Evolutionary conservation across 2,888 invertebrate genomes (phyloP).

Genomic region (Athrips mouffetella): DNA sequence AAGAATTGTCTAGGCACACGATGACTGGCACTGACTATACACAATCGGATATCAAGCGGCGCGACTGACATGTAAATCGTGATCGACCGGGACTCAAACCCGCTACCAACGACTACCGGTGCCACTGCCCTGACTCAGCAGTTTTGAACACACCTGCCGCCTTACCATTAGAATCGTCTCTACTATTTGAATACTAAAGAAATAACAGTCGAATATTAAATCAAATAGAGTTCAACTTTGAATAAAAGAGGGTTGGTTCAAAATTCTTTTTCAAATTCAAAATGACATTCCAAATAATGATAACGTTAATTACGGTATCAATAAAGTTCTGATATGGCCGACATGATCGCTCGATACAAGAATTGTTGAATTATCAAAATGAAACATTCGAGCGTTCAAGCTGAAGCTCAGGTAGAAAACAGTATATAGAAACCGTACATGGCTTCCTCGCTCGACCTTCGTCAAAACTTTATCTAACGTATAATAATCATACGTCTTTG

Average conservation of each 20-base stretch:
- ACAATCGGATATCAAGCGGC: slow-evolving; percentile 74
- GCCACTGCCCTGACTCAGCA: slow-evolving; percentile 73
- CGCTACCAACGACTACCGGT: slow-evolving; percentile 74
- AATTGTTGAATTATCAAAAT: slow-evolving; percentile 9
- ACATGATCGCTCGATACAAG: slow-evolving; percentile 6
- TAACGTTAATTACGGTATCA: slow-evolving; percentile 48
- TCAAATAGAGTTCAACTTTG: neutral
- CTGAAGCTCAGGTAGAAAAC: slow-evolving; percentile 15
- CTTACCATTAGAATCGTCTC: slow-evolving; percentile 20
- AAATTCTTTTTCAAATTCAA: slow-evolving; percentile 7
- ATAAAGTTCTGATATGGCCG: slow-evolving; percentile 31
- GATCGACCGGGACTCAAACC: slow-evolving; percentile 65
- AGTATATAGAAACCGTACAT: slow-evolving; percentile 5
- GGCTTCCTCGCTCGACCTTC: slow-evolving; percentile 61
- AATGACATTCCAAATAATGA: slow-evolving; percentile 36
- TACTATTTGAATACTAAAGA: neutral
- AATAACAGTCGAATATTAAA: neutral
- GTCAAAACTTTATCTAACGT: slow-evolving; percentile 73
- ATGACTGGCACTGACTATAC: slow-evolving; percentile 55
- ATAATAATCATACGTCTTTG: slow-evolving; percentile 67
- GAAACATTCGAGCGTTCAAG: slow-evolving; percentile 3
- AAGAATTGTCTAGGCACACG: slow-evolving; percentile 37
- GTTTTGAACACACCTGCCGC: slow-evolving; percentile 63
- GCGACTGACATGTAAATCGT: slow-evolving; percentile 76
- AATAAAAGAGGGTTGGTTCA: neutral